phyloP scores from a whole-genome alignment of 2,113 vertebrate genomes.

The Agapornis roseicollis region DNA sequence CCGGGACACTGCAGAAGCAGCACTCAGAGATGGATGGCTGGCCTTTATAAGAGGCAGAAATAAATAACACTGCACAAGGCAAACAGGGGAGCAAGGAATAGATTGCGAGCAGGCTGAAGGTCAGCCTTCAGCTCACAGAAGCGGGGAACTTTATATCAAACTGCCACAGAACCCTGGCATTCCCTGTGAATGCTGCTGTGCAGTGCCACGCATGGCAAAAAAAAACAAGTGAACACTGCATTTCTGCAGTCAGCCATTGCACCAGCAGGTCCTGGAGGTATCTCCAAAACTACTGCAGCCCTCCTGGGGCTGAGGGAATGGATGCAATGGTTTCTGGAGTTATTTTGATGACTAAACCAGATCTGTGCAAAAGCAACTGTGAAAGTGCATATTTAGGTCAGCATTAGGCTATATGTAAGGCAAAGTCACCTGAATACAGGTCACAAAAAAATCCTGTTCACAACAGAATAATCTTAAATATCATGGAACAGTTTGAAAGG shows the following conservation, averaged over 20 bases:
- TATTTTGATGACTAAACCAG: not conserved
- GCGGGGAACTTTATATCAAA: not conserved
- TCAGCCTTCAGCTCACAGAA: slow-evolving; percentile 16
- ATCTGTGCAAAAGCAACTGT: not conserved
- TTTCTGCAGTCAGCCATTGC: not conserved
- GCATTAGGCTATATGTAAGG: not conserved
- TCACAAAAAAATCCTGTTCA: not conserved
- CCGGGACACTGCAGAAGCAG: not conserved
- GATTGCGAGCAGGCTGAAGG: slow-evolving; percentile 6
- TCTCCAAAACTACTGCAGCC: not conserved
- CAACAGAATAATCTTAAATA: not conserved
- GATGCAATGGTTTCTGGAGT: not conserved
- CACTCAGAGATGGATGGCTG: not conserved
- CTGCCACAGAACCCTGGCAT: not conserved
- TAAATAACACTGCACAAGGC: not conserved
- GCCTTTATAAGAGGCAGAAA: not conserved
- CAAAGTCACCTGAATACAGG: not conserved
- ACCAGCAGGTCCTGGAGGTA: not conserved
- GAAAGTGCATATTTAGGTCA: not conserved
- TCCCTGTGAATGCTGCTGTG: not conserved
- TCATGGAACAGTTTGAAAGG: not conserved
- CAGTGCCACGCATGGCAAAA: not conserved
- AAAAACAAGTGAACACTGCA: not conserved
- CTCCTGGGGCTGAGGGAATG: not conserved
- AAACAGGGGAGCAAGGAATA: not conserved